Base-by-base conservation (phyloP, 2,113 vertebrate species). In the Rhegmatorhina hoffmannsi region DNA sequence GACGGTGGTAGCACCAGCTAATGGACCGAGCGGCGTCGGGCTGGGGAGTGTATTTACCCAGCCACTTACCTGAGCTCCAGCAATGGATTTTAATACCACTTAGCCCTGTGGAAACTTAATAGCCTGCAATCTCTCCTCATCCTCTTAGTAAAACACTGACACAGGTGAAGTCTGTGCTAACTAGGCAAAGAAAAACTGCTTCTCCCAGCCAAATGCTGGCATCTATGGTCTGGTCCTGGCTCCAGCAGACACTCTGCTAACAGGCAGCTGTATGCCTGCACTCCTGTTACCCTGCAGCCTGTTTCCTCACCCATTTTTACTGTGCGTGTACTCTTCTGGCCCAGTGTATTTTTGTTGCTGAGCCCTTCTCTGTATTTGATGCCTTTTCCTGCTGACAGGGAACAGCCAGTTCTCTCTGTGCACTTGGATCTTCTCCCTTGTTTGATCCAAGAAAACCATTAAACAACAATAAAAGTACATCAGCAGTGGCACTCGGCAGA, bases 21-120 rank as follows among this genome's bases (percentile, higher is more conserved):
- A 91, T 75, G 96, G 82, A 84, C 28, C 72, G 31, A 23, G 75
- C 11, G 0, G 72, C 68, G 25, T 36, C 86, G 4, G 68, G 43
- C 78, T 0, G 36, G 50, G 59, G 23, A 55, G 4, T 1, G 7
- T 49, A 5, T 79, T 89, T 84, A 60, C 78, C 63, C 69, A 84
- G 68, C 59, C 88, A 49, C 87, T 96, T 77, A 67, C 77, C 66
- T 67, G 67, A 67, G n/a, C 74, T 78, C 74, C 81, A 87, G 82
- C 62, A 20, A 34, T 85, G 55, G 85, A 31, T 78, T 89, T 87
- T 36, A 74, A 64, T 68, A 79, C 38, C 86, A 74, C 87, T 85
- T 87, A 87, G 84, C 67, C 68, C 82, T 43, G 17, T 79, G 91
- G 89, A 66, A 68, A 92, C 62, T 44, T 78, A 85, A 95, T 60